These are phyloP conservation scores for Haplochromis burtoni DNA, from an alignment of 2,113 vertebrate species.

Conservation along the genomic window DNA sequence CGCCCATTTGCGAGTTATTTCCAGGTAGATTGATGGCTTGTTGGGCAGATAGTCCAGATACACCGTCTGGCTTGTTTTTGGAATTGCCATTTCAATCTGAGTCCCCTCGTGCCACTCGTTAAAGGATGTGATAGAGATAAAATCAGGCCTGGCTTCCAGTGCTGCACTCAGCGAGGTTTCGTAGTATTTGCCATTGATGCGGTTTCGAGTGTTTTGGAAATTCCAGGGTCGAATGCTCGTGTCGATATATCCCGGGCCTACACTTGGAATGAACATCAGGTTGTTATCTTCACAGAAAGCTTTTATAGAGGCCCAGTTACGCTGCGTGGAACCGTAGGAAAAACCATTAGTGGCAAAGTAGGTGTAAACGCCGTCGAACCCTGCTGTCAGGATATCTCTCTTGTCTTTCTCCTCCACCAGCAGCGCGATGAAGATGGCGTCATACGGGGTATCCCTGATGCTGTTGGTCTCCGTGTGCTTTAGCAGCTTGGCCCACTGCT, in stretches of 20 bases:
- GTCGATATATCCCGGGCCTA: conserved; percentile 93
- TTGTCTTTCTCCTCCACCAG: conserved; percentile 93
- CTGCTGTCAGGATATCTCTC: conserved; percentile 81
- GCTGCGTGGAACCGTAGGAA: conserved; percentile 90
- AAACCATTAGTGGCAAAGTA: conserved; percentile 98
- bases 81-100: conserved; percentile 92
- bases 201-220: conserved; percentile 88
- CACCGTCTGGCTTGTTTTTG: conserved; percentile 74
- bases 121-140: conserved; percentile 94
- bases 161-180: conserved; percentile 85
- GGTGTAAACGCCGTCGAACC: conserved; percentile 94
- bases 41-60: conserved; percentile 93
- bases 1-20: conserved; percentile 92
- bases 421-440: conserved; percentile 87
- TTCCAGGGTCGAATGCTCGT: conserved; percentile 96
- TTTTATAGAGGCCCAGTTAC: conserved; percentile 85
- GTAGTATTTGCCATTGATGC: conserved; percentile 93
- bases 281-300: conserved; percentile 85
- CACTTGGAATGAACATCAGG: conserved; percentile 91
- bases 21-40: conserved; percentile 85
- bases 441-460: conserved; percentile 84
- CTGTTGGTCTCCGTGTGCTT: conserved; percentile 76
- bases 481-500: conserved; percentile 86
- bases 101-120: conserved; percentile 99
- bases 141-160: conserved; percentile 76